phyloP scores from a whole-genome alignment of 2,797 vertebrate species.

The Leuciscus waleckii region DNA sequence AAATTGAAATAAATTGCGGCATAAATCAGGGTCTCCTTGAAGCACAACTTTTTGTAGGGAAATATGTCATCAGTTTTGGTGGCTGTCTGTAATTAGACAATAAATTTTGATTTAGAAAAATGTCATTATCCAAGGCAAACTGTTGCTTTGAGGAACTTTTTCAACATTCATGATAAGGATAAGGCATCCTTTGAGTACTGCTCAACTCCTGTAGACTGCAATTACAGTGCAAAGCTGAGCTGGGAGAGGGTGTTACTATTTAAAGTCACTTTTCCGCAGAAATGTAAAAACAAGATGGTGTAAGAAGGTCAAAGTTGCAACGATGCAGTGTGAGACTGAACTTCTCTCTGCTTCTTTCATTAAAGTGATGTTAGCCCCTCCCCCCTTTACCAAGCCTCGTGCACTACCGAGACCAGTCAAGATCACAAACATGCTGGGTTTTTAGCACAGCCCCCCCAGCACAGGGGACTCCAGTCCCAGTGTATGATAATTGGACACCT shows the following conservation, averaged over 20 bases:
- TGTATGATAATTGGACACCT: conserved; percentile 89
- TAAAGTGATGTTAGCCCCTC: conserved; percentile 70
- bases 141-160: conserved; percentile 53
- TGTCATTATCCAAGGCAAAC: conserved; percentile 51
- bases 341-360: conserved; percentile 69
- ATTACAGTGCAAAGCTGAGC: conserved; percentile 35
- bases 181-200: conserved; percentile 18
- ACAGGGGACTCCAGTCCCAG: conserved; percentile 73
- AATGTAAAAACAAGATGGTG: neutral
- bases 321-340: conserved; percentile 66
- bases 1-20: conserved; percentile 55
- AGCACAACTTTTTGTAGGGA: conserved; percentile 14
- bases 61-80: conserved; percentile 51
- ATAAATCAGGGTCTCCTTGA: conserved; percentile 30
- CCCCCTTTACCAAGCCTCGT: conserved; percentile 32
- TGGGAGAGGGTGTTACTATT: neutral
- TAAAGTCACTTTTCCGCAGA: conserved; percentile 21
- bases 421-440: conserved; percentile 78
- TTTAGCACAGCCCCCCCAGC: conserved; percentile 69
- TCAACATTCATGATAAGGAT: conserved; percentile 33
- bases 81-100: conserved; percentile 53
- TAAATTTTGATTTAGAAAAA: conserved; percentile 49
- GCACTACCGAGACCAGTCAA: conserved; percentile 65
- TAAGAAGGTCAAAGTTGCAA: conserved; percentile 50
- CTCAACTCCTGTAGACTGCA: conserved; percentile 49